Conservation (phyloP, 2,797 vertebrate genomes). For the Tapirus indicus region DNA sequence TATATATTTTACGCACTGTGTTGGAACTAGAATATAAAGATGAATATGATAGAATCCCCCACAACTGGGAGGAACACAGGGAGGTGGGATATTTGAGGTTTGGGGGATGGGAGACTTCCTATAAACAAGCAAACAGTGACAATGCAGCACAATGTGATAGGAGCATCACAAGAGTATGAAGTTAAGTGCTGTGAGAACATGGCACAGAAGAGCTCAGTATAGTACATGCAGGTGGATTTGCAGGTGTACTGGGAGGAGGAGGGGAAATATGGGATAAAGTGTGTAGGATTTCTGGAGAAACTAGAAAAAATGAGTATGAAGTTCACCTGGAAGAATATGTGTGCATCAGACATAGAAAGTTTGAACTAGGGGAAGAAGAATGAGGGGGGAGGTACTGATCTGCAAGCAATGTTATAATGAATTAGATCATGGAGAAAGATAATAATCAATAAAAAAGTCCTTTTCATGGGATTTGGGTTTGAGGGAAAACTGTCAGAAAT, state of each 20-base stretch:
- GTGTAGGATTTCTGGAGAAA: neutral
- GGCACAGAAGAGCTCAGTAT: neutral
- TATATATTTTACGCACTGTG: neutral
- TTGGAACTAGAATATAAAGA: neutral
- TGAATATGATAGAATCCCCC: neutral
- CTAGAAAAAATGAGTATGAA: neutral
- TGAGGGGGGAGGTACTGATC: accelerated
- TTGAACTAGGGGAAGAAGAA: neutral
- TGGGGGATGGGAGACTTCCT: neutral
- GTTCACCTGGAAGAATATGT: neutral
- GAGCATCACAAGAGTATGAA: neutral
- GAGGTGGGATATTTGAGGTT: neutral
- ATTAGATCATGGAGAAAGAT: neutral
- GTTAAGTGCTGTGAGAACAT: neutral
- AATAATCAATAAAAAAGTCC: neutral
- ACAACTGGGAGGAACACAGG: no score
- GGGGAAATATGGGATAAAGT: neutral
- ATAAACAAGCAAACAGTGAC: no score
- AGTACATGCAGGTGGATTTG: neutral
- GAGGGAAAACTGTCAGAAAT: neutral
- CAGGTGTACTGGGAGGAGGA: neutral
- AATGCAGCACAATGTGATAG: neutral
- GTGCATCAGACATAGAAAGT: neutral
- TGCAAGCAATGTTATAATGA: neutral
- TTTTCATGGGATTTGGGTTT: neutral